Base-by-base conservation (phyloP, 2,888 invertebrate genomes). In the Cheilosia impressa region DNA sequence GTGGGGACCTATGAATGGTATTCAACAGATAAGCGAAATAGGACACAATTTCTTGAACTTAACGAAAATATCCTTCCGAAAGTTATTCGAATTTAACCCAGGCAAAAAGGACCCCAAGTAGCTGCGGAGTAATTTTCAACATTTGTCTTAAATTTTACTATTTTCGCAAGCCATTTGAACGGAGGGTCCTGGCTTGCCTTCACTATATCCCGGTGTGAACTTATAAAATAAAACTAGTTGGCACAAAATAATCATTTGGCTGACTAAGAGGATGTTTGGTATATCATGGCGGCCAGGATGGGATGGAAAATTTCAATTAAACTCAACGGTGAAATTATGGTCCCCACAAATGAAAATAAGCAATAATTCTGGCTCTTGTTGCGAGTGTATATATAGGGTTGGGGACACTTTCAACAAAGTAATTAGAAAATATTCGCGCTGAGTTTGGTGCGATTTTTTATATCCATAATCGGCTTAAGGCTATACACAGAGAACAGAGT, bases 341-440 rank as follows among this genome's bases (percentile, higher is more conserved):
- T 80, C 76, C 50, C 85, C 85, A 81, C 85, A 85, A 85, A 81
- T 72, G 76, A 85, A 73, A 85, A 81, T 85, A 85, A 85, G 80
- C 71, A 80, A 85, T 85, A 57, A 62, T 76, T 75, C 50, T 50
- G 69, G 43, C 17, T 50, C 17, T 17, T 45, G 45, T 45, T 45
- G 17, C n/a, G 15, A n/a, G 17, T 9, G 17, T 34, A 22, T 4
- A n/a, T 60, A 50, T 15, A 4, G 31, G 41, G 3, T 17, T 55
- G 62, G 41, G 66, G 60, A 76, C 55, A 76, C 57, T 71, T 80
- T 62, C 65, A 60, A 72, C 19, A 50, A 81, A 85, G 81, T 77
- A 85, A 85, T 85, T 85, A 85, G 81, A 81, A 77, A 77, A 72
- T 81, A 77, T 77, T 77, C 77, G 62, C 76, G 85, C 76, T 85